Percentiles rank a stretch among this genome's conserved stretches.
Conservation (phyloP, 2,888 invertebrate species). For the Tholera decimalis region DNA sequence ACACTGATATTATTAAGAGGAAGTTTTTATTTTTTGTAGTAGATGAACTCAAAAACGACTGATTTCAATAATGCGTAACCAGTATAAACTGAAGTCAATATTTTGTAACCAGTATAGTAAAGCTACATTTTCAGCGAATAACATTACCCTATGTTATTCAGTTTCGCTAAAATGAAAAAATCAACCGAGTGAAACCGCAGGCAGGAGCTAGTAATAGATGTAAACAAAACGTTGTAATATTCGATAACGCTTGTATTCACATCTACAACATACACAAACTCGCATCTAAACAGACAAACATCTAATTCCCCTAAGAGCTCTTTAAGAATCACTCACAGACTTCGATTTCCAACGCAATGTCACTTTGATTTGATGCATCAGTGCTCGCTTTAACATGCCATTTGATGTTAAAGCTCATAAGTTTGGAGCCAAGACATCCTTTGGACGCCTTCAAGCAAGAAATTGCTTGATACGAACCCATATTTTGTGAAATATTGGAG, state of each 20-base stretch:
- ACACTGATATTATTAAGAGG: too few species aligned
- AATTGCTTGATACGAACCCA: constrained; percentile 69
- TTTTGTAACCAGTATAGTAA: too few species aligned
- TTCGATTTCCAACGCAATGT: constrained; percentile 59
- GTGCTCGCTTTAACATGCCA: constrained; percentile 62
- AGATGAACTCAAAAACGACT: too few species aligned
- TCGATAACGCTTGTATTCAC: neutral
- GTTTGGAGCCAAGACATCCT: constrained; percentile 64
- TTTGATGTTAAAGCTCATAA: constrained; percentile 67
- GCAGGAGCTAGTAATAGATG: too few species aligned
- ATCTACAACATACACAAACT: neutral
- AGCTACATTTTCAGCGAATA: too few species aligned
- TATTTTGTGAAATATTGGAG: constrained; percentile 63
- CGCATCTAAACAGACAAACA: constrained; percentile 10
- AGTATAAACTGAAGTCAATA: too few species aligned
- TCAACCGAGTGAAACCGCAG: too few species aligned
- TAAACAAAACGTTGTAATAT: neutral
- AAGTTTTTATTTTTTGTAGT: too few species aligned
- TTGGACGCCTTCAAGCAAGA: constrained; percentile 70
- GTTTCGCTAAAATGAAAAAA: too few species aligned
- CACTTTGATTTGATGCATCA: constrained; percentile 78
- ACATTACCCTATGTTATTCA: too few species aligned
- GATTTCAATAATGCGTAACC: too few species aligned
- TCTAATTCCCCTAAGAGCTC: constrained; percentile 28
- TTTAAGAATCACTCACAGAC: constrained; percentile 8